Conservation (phyloP, 2,888 invertebrate genomes). For the Trachelus stipa region DNA sequence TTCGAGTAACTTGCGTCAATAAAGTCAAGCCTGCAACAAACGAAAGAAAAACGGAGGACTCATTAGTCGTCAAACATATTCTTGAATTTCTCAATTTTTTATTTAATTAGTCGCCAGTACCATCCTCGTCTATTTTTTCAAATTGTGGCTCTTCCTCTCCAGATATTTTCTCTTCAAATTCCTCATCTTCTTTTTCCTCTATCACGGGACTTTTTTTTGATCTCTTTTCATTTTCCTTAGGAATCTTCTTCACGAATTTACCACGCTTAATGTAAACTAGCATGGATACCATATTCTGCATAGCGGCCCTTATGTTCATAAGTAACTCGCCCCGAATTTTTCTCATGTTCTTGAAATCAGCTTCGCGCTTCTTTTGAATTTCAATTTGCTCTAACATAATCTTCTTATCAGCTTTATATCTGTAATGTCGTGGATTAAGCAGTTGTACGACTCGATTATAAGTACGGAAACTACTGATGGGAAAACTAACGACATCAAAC, state of each 20-base stretch:
- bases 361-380: conserved; percentile 66
- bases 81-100: conserved; percentile 5
- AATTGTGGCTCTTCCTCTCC: conserved; percentile 27
- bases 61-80: not conserved
- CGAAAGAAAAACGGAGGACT: not conserved
- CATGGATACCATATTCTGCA: conserved; percentile 72
- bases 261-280: conserved; percentile 59
- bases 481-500: not conserved
- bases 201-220: conserved; percentile 8
- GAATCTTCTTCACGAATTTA: conserved; percentile 17
- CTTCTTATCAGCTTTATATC: conserved; percentile 69
- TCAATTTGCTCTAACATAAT: conserved; percentile 66
- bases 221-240: conserved; percentile 16
- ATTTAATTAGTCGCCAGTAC: conserved; percentile 22
- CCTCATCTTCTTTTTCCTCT: conserved; percentile 24
- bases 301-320: conserved; percentile 71
- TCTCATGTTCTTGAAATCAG: conserved; percentile 62
- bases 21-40: conserved; percentile 45
- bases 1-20: conserved; percentile 46
- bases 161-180: conserved; percentile 20
- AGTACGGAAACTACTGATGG: not conserved
- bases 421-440: conserved; percentile 40
- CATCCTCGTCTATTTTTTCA: conserved; percentile 40
- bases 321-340: conserved; percentile 69
- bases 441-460: not conserved